Conservation (phyloP, 2,113 vertebrate genomes). For the Paraplagusia blochii region DNA sequence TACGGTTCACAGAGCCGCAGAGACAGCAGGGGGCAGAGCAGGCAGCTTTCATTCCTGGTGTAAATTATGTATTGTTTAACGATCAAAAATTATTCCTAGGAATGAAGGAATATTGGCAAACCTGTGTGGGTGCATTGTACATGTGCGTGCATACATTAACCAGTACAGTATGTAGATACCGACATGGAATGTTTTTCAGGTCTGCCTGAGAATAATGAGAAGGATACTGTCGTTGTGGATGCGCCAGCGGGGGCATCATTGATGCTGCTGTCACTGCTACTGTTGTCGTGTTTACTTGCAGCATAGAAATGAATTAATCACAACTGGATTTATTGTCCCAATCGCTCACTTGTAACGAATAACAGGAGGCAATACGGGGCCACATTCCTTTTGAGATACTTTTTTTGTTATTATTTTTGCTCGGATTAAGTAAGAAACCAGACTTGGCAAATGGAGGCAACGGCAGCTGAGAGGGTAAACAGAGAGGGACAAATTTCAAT, state of each 20-base stretch:
- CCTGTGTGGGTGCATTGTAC: constrained; percentile 20
- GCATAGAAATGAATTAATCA: constrained; percentile 49
- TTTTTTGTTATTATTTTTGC: constrained; percentile 11
- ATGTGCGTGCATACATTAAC: constrained; percentile 13
- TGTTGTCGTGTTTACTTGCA: constrained; percentile 28
- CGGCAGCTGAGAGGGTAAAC: too few relatives aligned
- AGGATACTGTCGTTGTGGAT: constrained; percentile 24
- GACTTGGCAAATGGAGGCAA: too few relatives aligned
- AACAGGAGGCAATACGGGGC: constrained; percentile 7
- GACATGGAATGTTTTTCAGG: constrained; percentile 16
- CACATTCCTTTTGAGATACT: background rate
- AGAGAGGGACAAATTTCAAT: too few relatives aligned
- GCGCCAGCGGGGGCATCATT: too few relatives aligned
- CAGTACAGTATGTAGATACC: constrained; percentile 23
- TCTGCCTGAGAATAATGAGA: constrained; percentile 40
- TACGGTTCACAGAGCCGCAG: constrained; percentile 16
- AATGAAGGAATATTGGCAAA: constrained; percentile 24
- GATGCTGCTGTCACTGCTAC: constrained; percentile 2
- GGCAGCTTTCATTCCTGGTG: constrained; percentile 50
- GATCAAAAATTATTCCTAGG: constrained; percentile 45
- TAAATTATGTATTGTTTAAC: constrained; percentile 58
- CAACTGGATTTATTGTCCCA: constrained; percentile 40
- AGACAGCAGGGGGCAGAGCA: constrained; percentile 19
- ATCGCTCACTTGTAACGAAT: constrained; percentile 25
- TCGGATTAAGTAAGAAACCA: constrained; percentile 5